Conservation (phyloP, 2,888 invertebrate species). For the Branchellion lobata region DNA sequence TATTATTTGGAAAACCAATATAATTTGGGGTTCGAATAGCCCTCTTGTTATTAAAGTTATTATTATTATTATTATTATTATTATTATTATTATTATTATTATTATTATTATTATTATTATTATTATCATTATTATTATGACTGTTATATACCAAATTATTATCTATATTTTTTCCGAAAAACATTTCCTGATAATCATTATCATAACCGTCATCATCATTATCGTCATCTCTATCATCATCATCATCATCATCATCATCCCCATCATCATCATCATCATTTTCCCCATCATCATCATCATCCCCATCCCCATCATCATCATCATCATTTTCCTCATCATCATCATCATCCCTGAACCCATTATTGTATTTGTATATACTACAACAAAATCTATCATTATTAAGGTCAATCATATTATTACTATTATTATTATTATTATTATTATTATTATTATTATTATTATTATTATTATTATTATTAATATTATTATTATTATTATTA, state of each 20-base stretch:
- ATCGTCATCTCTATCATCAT: neutral
- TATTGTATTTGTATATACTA: neutral
- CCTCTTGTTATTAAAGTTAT: too few relatives aligned
- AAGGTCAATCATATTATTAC: neutral
- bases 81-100: too few relatives aligned
- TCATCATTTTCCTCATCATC: neutral
- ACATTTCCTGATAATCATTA: neutral
- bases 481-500: neutral
- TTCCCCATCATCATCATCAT: neutral
- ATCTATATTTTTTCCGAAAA: neutral
- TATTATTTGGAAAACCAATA: too few relatives aligned
- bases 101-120: too few relatives aligned
- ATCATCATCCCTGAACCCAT: neutral
- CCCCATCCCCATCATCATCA: neutral
- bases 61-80: too few relatives aligned
- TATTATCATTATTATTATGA: neutral
- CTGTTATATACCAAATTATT: neutral
- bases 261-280: neutral
- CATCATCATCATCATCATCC: neutral
- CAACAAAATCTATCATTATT: neutral
- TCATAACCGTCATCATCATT: neutral
- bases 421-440: neutral
- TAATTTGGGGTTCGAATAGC: too few relatives aligned
- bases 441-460: neutral
- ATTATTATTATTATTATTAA: neutral